Conservation (phyloP, 2,888 invertebrate species). For the Aethes cnicana region DNA sequence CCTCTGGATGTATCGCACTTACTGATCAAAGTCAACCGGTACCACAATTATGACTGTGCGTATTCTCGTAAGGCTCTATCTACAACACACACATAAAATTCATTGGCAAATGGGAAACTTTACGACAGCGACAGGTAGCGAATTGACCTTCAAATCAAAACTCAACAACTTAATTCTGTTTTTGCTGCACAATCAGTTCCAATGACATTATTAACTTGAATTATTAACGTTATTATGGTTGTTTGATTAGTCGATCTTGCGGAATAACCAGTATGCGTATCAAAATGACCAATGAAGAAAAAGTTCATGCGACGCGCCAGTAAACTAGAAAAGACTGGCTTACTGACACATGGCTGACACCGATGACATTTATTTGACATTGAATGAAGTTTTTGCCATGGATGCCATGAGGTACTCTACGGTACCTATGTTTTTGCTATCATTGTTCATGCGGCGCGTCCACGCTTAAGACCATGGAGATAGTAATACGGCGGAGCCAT, state of each 20-base stretch:
- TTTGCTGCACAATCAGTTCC: neutral
- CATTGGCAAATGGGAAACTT: slow-evolving; percentile 13
- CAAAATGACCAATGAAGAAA: neutral
- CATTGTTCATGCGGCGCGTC: too few relatives aligned
- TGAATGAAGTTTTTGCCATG: slow-evolving; percentile 19
- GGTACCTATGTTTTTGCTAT: too few relatives aligned
- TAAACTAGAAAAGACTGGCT: slow-evolving; percentile 3
- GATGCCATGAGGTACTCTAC: too few relatives aligned
- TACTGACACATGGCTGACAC: slow-evolving; percentile 13
- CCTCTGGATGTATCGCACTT: slow-evolving; percentile 11
- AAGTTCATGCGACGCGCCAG: neutral
- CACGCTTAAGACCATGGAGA: too few relatives aligned
- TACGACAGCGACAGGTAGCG: too few relatives aligned
- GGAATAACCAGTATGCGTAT: too few relatives aligned
- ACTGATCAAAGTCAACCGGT: slow-evolving; percentile 6
- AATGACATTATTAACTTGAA: too few relatives aligned
- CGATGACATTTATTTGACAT: slow-evolving; percentile 28
- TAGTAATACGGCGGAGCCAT: too few relatives aligned
- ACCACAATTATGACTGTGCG: slow-evolving; percentile 13
- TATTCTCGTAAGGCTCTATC: slow-evolving; percentile 2
- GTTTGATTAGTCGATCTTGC: too few relatives aligned
- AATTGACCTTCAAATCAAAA: too few relatives aligned
- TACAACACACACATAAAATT: slow-evolving; percentile 3
- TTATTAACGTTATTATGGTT: too few relatives aligned
- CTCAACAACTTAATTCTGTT: slow-evolving; percentile 22